These are phyloP conservation scores for Lerema accius DNA, from an alignment of 1,140 invertebrate genomes.

Conservation along the genomic window DNA sequence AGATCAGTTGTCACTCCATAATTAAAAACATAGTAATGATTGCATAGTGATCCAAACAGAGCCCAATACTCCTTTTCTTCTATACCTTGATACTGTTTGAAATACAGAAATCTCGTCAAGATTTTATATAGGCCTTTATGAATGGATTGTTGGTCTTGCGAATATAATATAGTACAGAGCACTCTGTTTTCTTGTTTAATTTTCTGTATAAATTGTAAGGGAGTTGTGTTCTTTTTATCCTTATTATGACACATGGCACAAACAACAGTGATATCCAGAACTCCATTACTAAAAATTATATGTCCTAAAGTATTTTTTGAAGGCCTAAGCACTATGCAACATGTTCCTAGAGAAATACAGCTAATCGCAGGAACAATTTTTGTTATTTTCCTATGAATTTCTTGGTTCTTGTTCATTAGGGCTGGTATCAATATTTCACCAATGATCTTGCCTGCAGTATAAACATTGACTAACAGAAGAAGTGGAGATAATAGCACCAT, in stretches of 20 bases:
- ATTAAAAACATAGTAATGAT: constrained; percentile 72
- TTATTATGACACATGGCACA: constrained; percentile 62
- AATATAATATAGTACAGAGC: constrained; percentile 38
- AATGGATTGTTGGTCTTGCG: constrained; percentile 44
- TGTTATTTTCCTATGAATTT: constrained; percentile 52
- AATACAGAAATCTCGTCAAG: constrained; percentile 72
- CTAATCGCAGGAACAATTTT: constrained; percentile 51
- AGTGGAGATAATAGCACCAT: constrained; percentile 54
- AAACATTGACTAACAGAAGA: constrained; percentile 52
- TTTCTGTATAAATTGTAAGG: constrained; percentile 18
- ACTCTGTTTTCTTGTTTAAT: constrained; percentile 41
- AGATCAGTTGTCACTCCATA: constrained; percentile 55
- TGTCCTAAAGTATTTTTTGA: constrained; percentile 43
- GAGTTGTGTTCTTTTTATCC: constrained; percentile 20
- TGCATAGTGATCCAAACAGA: constrained; percentile 56
- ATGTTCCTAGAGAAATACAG: constrained; percentile 62
- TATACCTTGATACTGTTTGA: constrained; percentile 57
- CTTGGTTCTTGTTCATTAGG: constrained; percentile 56
- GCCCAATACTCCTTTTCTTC: constrained; percentile 57
- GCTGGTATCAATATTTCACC: constrained; percentile 65
- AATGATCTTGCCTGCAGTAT: constrained; percentile 64
- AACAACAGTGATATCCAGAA: constrained; percentile 48
- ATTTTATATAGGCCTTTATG: constrained; percentile 52
- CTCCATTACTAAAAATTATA: constrained; percentile 48
- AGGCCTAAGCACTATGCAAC: constrained; percentile 42